Base-by-base conservation (phyloP, 2,113 vertebrate species). In the Spea bombifrons region DNA sequence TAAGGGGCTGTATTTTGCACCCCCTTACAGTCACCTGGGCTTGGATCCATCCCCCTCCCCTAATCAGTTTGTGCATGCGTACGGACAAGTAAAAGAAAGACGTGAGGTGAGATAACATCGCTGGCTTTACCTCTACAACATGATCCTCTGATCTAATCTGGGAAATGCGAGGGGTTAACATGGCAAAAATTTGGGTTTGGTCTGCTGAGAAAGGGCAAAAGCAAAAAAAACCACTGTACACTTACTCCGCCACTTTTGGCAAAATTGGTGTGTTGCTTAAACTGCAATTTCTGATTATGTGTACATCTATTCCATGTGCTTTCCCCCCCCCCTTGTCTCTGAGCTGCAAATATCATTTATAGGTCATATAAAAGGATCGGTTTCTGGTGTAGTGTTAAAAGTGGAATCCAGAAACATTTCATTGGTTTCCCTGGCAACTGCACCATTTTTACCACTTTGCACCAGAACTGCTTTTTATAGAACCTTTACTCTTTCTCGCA, bases 1-100 rank as follows among this genome's bases (percentile, higher is more conserved):
- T 81, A 81, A 75, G 73, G 80, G 78, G 73, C 66, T 75, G 68
- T 81, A 75, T 72, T 75, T 75, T 81, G 61, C 73, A 75, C 63
- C 75, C 73, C 68, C 67, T 81, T 77, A 76, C 63, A 77, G 75
- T 76, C 70, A 71, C 69, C 80, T 76, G 78, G 78, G 78, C 78
- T 61, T 74, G 78, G 78, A 80, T 68, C 73, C 78, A 57, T 67
- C 78, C 78, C 78, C 78, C 71, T 30, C 78, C 78, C 78, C 78
- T 80, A 80, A 80, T 80, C 78, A 80, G 68, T 80, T 80, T 80
- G 78, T 80, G 78, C 78, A 80, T 80, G 78, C 78, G 78, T 80
- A 80, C 59, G 78, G 78, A 80, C 78, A 74, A 80, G 78, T 80
- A 80, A 80, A 80, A 74, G 78, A 80, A 80, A 80, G 78, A 80